A percentile compares a stretch with the other conserved stretches of the same genome.
phyloP scores from a whole-genome alignment of 2,888 invertebrate species.

The Pterobdella sp. region DNA sequence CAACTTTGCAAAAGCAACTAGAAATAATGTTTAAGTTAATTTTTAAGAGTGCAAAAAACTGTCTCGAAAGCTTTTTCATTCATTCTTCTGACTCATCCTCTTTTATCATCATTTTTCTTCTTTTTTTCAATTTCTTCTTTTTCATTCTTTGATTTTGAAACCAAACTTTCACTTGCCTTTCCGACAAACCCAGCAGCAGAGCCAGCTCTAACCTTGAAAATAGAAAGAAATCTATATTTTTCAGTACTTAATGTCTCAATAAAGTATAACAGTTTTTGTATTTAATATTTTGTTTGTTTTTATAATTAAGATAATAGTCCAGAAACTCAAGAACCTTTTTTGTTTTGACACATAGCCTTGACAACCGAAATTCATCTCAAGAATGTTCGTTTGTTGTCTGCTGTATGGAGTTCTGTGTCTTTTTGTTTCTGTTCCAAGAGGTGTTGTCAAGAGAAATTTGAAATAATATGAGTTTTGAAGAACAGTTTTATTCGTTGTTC shows the following conservation, averaged over 20 bases:
- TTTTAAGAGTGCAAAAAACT: no score
- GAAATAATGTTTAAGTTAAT: no score
- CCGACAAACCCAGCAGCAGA: neutral
- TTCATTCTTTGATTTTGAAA: conserved; percentile 6
- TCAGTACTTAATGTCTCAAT: neutral
- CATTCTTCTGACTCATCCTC: neutral
- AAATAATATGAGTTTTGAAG: no score
- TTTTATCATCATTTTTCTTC: neutral
- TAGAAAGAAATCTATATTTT: neutral
- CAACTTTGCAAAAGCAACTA: no score
- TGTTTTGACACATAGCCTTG: neutral
- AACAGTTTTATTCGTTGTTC: no score
- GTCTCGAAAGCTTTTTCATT: no score
- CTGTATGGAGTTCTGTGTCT: neutral
- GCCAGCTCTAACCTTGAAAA: conserved; percentile 6
- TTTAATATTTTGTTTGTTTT: neutral
- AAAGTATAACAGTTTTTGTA: neutral
- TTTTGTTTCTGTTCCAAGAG: no score
- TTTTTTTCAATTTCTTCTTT: neutral
- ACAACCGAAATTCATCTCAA: neutral
- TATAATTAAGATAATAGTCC: neutral
- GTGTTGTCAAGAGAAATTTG: no score
- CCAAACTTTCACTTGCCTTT: conserved; percentile 4
- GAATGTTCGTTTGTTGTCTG: neutral
- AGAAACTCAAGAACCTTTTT: neutral